Evolutionary conservation across 2,888 invertebrate species (phyloP), one percentile per base, ranked within the genome.

Genomic region (Ennomos fuscantarius): DNA sequence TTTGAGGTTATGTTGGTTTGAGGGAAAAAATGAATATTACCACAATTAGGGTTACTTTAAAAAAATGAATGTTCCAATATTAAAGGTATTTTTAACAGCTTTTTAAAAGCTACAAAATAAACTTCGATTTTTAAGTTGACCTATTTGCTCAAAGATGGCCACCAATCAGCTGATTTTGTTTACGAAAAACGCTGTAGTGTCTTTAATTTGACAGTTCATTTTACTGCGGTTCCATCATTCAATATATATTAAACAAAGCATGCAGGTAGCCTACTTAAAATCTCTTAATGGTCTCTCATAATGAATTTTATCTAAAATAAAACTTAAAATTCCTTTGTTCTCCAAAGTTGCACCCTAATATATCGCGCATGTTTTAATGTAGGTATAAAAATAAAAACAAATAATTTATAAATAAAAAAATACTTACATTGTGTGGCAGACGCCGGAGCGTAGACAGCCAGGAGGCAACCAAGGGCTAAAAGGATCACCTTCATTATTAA

Each of bases 371-470:
- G n/a, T 9, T 41, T 41, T 40, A 40, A 11, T 15, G 24, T 24
- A 24, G 6, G 24, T 24, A 24, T 9, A 13, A 41, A 9, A 60
- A 65, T 67, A 68, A 60, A 59, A 68, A 52, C 59, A 65, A 63
- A 53, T 60, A 63, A 65, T 55, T 64, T 64, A 69, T 68, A 71
- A 69, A 63, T 57, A 66, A 53, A 49, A 70, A 63, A 65, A 60
- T 79, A 95, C 96, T 96, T 82, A 96, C 96, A 96, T 93, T 94
- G 93, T 67, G 94, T 89, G 49, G 93, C 93, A 61, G 91, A 92
- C 46, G 92, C 89, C 56, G 93, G 87, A 50, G 87, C 85, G 73
- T 89, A 82, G 51, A 93, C 78, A 70, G 91, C 89, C 78, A 94
- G 70, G 63, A 93, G 72, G 62, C 93, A 78, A 70, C 92, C 83